Evolutionary conservation across 2,113 vertebrate species (phyloP).

Genomic region (Oreocharis arfaki): DNA sequence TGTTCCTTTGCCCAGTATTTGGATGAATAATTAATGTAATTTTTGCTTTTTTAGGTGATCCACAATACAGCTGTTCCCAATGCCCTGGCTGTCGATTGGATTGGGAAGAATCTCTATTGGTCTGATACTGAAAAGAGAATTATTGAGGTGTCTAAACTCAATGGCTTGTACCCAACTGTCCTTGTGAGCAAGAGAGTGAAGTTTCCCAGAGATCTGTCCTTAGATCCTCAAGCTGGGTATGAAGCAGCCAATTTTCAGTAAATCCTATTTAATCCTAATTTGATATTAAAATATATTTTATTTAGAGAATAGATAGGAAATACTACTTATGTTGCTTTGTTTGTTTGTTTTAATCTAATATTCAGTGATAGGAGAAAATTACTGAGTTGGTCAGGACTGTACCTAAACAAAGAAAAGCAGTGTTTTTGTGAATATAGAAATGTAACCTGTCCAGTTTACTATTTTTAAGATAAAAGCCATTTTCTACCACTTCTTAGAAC

Average conservation of each 20-base stretch:
- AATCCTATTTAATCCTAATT: neutral
- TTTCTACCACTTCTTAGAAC: neutral
- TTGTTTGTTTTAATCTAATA: neutral
- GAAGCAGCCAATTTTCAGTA: neutral
- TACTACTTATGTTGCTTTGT: neutral
- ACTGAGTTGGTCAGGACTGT: neutral
- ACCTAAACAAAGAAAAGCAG: neutral
- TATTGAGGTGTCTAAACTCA: constrained; percentile 96
- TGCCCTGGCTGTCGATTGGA: constrained; percentile 94
- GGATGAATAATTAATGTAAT: neutral
- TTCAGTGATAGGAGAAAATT: neutral
- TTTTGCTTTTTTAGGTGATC: constrained; percentile 79
- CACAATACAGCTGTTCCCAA: constrained; percentile 93
- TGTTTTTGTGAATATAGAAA: neutral
- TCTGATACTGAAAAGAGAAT: constrained; percentile 92
- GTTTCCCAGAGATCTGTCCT: constrained; percentile 86
- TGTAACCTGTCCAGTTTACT: neutral
- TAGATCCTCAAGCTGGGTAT: constrained; percentile 91
- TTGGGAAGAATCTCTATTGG: constrained; percentile 98
- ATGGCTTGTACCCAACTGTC: constrained; percentile 89
- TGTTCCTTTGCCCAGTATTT: neutral
- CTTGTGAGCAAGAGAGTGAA: constrained; percentile 88
- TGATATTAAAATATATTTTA: neutral
- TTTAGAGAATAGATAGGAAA: neutral
- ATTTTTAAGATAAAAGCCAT: neutral